Conservation (phyloP, 2,888 invertebrate species). For the Drosophila pseudotakahashii region DNA sequence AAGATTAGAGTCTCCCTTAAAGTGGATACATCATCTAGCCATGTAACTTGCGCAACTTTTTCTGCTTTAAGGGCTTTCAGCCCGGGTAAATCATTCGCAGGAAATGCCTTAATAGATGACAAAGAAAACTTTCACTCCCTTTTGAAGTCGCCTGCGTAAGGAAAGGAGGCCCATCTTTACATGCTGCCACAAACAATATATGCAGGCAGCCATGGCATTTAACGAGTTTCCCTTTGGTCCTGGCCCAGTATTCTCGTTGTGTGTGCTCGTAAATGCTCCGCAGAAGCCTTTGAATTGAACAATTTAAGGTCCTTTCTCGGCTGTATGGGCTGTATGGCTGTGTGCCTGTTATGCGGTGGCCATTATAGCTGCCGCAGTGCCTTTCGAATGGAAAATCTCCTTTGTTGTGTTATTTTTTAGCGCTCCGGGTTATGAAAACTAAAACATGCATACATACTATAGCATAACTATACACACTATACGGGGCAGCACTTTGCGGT, state of each 20-base stretch:
- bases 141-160: slow-evolving; percentile 2
- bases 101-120: slow-evolving; percentile 35
- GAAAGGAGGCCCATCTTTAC: slow-evolving; percentile 11
- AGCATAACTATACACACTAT: background rate
- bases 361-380: slow-evolving; percentile 45
- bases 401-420: slow-evolving; percentile 49
- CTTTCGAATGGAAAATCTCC: slow-evolving; percentile 40
- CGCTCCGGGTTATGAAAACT: slow-evolving; percentile 46
- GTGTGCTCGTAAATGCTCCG: slow-evolving; percentile 41
- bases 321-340: background rate
- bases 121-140: slow-evolving; percentile 38
- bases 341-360: slow-evolving; percentile 26
- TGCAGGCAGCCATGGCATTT: slow-evolving; percentile 23
- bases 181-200: slow-evolving; percentile 24
- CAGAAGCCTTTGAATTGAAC: slow-evolving; percentile 48
- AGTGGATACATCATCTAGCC: background rate
- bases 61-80: background rate
- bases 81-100: slow-evolving; percentile 25
- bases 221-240: slow-evolving; percentile 35
- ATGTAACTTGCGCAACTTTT: background rate
- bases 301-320: slow-evolving; percentile 42
- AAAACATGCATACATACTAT: slow-evolving; percentile 34
- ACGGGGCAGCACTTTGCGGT: slow-evolving; percentile 44
- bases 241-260: slow-evolving; percentile 1
- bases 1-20: slow-evolving; percentile 13